Evolutionary conservation across 2,797 vertebrate genomes (phyloP).

Genomic region (Falco cherrug): DNA sequence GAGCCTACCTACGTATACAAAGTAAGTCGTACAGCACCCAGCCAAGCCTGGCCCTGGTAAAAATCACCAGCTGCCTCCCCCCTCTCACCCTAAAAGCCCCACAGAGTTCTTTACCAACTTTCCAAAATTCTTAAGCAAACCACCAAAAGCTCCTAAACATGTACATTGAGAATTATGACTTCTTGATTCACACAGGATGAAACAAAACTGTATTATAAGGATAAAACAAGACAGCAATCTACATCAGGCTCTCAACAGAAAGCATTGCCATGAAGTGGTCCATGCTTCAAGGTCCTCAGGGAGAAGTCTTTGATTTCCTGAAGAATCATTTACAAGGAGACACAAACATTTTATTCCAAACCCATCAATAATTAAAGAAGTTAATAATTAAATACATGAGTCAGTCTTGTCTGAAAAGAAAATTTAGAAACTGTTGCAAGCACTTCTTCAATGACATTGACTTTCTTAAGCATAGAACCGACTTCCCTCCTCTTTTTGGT

Average conservation of each 20-base stretch:
- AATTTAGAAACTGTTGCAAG: not conserved
- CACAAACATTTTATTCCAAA: not conserved
- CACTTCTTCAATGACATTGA: not conserved
- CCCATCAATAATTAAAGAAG: not conserved
- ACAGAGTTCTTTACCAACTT: not conserved
- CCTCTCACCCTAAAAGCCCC: not conserved
- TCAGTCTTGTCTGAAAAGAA: not conserved
- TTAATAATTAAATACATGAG: not conserved
- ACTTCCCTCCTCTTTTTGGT: not conserved
- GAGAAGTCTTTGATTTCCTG: not conserved
- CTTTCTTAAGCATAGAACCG: not conserved
- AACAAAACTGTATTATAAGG: not conserved
- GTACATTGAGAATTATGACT: not conserved
- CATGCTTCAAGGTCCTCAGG: not conserved
- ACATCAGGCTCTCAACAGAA: not conserved
- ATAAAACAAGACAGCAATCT: not conserved
- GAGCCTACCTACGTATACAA: not conserved
- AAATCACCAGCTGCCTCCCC: not conserved
- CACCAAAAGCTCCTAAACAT: not conserved
- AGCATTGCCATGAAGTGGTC: not conserved
- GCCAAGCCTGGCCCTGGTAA: not conserved
- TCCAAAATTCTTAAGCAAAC: not conserved
- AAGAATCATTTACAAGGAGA: not conserved
- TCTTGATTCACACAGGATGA: not conserved
- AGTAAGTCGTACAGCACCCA: not conserved